These are phyloP conservation scores for Heliconius cydno DNA, from an alignment of 2,888 invertebrate genomes.

Conservation along the genomic window DNA sequence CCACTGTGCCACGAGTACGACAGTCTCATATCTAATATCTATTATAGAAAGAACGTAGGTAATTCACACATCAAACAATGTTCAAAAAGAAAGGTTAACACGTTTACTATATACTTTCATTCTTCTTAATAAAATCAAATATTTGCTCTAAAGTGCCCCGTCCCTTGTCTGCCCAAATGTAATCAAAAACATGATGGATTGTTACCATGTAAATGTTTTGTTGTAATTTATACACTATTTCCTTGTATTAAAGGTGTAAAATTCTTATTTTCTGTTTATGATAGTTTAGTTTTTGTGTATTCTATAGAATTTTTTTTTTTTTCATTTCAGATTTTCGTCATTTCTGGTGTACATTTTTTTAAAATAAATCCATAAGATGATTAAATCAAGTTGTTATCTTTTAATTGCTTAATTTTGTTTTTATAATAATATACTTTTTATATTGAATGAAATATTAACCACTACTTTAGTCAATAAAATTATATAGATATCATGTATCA, in stretches of 20 bases:
- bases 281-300: background rate
- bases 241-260: background rate
- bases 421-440: too few species aligned
- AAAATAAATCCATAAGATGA: too few species aligned
- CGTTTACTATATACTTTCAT: conserved; percentile 29
- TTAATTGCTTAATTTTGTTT: too few species aligned
- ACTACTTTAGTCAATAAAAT: too few species aligned
- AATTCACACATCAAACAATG: background rate
- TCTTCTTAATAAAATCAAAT: conserved; percentile 36
- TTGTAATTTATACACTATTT: conserved; percentile 14
- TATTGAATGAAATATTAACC: too few species aligned
- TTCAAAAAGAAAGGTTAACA: background rate
- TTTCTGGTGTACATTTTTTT: too few species aligned
- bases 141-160: conserved; percentile 31
- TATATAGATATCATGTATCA: too few species aligned
- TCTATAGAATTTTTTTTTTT: background rate
- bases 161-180: conserved; percentile 34
- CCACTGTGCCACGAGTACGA: background rate
- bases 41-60: background rate
- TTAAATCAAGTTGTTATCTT: too few species aligned
- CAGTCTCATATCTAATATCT: background rate
- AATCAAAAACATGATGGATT: conserved; percentile 32
- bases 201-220: background rate
- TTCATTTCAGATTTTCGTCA: background rate
- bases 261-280: too few species aligned